Evolutionary conservation across 1,140 invertebrate genomes (phyloP), one percentile per base, ranked within the genome.

Genomic region (Vanessa tameamea): DNA sequence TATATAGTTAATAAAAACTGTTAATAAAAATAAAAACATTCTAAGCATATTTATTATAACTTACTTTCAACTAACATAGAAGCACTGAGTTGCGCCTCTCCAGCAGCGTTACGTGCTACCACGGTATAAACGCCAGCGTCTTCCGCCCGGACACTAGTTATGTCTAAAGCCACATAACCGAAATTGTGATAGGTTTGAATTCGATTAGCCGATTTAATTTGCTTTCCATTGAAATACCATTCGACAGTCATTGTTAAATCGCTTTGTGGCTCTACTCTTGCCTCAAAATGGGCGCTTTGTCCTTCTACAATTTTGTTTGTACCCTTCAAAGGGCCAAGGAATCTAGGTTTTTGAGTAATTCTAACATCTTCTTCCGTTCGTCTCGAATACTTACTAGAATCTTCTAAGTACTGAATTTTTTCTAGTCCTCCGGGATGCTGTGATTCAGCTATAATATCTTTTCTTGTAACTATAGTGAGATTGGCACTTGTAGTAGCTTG

Each of bases 281-380:
- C 97, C 94, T 99, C 98, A 87, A 99, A 99, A 87, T 99, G 98
- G 77, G 98, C 98, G 48, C 97, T 94, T 93, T 99, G 98, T 13
- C 97, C 97, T 94, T 99, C 99, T n/a, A 97, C 95, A 78, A 99
- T 97, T 84, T 98, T 98, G 82, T 96, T 98, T 13, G 97, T 98
- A 31, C 97, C 97, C 88, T 98, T 98, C 9, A 98, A 87, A 55
- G 96, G 96, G 73, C 97, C 96, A 59, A 98, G 94, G 92, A 98
- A 98, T 82, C 96, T 94, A 37, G 97, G 97, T 78, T 96, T 95
- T 86, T 97, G 96, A 0, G 94, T 97, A 9, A 97, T 93, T 79
- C 92, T 94, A 0, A 95, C 94, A 87, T 97, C 97, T 92, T 98
- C 97, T 80, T 96, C 95, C 50, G 91, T 82, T 76, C 93, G 93